Base-by-base conservation (phyloP, 1,140 invertebrate genomes). In the Frieseomelitta varia region DNA sequence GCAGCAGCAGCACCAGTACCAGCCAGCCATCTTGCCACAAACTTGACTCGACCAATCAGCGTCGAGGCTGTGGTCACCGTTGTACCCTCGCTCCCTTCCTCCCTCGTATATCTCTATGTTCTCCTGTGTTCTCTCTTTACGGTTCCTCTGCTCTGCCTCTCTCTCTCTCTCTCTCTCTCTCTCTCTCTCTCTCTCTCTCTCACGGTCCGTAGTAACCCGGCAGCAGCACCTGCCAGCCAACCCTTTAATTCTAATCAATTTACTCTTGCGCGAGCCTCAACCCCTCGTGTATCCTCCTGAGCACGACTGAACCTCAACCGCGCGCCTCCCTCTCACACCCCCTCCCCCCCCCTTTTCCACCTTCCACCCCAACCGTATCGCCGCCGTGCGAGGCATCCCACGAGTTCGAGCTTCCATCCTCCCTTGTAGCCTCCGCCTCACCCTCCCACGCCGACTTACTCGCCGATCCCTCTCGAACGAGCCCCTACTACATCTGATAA, bases 241-340 rank as follows among this genome's bases (percentile, higher is more conserved):
- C 93, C 93, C 93, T 95, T 94, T 95, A 95, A 95, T 95, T 95
- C 94, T 95, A 95, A 95, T 95, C 94, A 95, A 95, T 95, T 95
- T 94, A 94, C 92, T 93, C 90, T 92, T 87, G 90, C 93, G 89
- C 86, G 84, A 91, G 84, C 81, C 88, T 86, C 84, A 86, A 86
- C 85, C 84, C 85, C 84, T 68, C 82, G 53, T 77, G 81, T 90
- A 90, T 88, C 88, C 90, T 91, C 88, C 86, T 88, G 80, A 87
- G 88, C 86, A 78, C 88, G 84, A 76, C 79, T 87, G 83, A 88
- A 88, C 86, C 86, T 88, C 87, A 76, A 88, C 86, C 87, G 34
- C 79, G 65, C 82, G 58, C 82, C 71, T 55, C 61, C 65, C 21
- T 24, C 24, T 6, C 55, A 39, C 21, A 1, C 72, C 71, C 67